A percentile compares a stretch with the other conserved stretches of the same genome.
Evolutionary conservation across 2,113 vertebrate genomes (phyloP).

Genomic region (Malurus cyaneus): DNA sequence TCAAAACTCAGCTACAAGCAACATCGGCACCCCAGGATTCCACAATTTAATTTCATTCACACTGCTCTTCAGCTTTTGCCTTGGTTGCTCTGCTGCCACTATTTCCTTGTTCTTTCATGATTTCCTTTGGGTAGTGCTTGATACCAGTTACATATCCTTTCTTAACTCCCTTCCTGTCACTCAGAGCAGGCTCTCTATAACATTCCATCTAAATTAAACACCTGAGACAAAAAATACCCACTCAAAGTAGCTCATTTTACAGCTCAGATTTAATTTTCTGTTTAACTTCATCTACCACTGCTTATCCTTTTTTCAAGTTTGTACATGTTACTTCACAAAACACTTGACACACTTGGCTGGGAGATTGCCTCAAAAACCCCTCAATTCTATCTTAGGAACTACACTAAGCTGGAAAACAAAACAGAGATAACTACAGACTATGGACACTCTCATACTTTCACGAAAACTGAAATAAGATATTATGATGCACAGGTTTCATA

Average conservation of each 20-base stretch:
- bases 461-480: neutral
- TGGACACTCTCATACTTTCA: neutral
- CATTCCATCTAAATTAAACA: neutral
- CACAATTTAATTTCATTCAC: neutral
- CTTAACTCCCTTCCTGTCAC: neutral
- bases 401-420: neutral
- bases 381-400: neutral
- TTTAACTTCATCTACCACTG: neutral
- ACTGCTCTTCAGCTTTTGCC: neutral
- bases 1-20: neutral
- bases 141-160: neutral
- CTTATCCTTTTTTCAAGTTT: neutral
- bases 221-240: accelerated
- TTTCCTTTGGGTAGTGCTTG: neutral
- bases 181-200: neutral
- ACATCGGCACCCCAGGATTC: neutral
- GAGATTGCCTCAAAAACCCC: neutral
- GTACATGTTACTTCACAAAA: neutral
- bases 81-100: neutral
- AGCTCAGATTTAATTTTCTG: neutral
- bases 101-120: neutral
- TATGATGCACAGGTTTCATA: neutral
- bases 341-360: neutral
- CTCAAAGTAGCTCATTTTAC: neutral
- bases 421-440: neutral